Conservation (phyloP, 2,888 invertebrate genomes). For the Lasioglossum lativentre region DNA sequence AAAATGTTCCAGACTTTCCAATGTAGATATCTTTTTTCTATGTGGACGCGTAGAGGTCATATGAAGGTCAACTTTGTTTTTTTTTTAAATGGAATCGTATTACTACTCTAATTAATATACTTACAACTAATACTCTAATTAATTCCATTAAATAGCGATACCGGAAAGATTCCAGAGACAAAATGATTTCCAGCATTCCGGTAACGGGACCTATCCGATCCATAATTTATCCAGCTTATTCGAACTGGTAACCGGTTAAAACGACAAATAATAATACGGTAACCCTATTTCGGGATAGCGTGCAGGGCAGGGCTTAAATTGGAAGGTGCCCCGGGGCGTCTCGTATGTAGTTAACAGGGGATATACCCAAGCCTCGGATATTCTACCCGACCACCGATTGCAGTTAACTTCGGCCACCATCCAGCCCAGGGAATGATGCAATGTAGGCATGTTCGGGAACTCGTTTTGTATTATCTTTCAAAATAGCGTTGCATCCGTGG, state of each 20-base stretch:
- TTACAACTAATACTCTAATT: too few relatives aligned
- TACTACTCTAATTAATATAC: too few relatives aligned
- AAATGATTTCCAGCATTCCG: background rate
- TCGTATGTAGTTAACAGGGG: constrained; percentile 63
- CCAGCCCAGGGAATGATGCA: constrained; percentile 34
- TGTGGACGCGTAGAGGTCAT: too few relatives aligned
- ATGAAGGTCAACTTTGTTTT: too few relatives aligned
- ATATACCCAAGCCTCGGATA: constrained; percentile 55
- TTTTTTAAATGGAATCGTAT: too few relatives aligned
- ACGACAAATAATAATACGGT: constrained; percentile 61
- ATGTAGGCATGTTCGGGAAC: constrained; percentile 41
- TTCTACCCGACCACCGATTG: constrained; percentile 55
- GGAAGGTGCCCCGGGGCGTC: constrained; percentile 62
- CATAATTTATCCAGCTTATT: constrained; percentile 44
- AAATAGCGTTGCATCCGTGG: constrained; percentile 14
- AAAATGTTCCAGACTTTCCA: too few relatives aligned
- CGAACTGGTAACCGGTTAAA: constrained; percentile 25
- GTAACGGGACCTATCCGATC: background rate
- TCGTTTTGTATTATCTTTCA: constrained; percentile 50
- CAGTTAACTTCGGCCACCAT: constrained; percentile 60
- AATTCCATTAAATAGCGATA: background rate
- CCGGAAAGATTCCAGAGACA: background rate
- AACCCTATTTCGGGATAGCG: constrained; percentile 54
- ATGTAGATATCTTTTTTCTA: too few relatives aligned
- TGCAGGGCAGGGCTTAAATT: constrained; percentile 62